Evolutionary conservation across 2,113 vertebrate genomes (phyloP).

Genomic region (Microtus montanus): DNA sequence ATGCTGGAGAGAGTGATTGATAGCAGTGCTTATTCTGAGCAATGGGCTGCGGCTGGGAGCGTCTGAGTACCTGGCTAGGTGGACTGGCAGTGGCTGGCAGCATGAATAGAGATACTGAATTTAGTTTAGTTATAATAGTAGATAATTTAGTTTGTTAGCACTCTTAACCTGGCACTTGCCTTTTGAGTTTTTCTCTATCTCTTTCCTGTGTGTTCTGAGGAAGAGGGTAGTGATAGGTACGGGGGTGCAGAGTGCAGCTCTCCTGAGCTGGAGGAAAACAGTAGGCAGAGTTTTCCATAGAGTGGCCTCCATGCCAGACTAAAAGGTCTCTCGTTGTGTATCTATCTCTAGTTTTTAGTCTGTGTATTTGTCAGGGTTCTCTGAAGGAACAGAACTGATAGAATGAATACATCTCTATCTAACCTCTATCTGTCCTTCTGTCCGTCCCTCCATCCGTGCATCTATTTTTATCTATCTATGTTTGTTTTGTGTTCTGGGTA

Average conservation of each 20-base stretch:
- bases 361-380: background rate
- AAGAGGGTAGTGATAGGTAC: background rate
- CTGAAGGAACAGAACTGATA: background rate
- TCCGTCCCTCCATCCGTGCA: too few species aligned
- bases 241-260: background rate
- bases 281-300: fast-evolving
- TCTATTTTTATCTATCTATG: too few species aligned
- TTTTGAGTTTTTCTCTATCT: background rate
- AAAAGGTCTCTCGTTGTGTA: background rate
- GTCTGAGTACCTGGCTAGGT: background rate
- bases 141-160: background rate
- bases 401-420: background rate
- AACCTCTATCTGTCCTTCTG: background rate
- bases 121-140: background rate
- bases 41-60: slow-evolving; percentile 28
- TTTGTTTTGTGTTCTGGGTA: background rate
- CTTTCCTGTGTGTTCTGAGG: background rate
- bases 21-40: background rate
- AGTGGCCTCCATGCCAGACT: background rate
- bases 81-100: background rate
- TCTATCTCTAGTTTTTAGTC: background rate
- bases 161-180: background rate
- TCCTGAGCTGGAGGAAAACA: background rate
- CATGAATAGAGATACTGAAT: background rate
- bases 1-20: slow-evolving; percentile 62